Percentiles rank a stretch among this genome's conserved stretches.
Conservation (phyloP, 2,113 vertebrate genomes). For the Rhinopithecus roxellana region DNA sequence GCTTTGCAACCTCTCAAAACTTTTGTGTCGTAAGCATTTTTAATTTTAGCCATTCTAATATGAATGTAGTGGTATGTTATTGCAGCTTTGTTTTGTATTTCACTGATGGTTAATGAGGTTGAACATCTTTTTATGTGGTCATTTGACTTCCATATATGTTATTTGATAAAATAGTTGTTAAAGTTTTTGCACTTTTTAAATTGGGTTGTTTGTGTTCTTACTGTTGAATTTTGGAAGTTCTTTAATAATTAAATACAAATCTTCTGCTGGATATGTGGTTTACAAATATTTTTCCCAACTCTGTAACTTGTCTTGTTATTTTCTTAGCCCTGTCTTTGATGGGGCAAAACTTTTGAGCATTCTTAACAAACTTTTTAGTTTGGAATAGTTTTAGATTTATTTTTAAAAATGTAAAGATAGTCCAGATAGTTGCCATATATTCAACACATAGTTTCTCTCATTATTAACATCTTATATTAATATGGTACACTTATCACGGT, state of each 20-base stretch:
- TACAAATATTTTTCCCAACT: neutral
- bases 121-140: neutral
- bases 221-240: neutral
- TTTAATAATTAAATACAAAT: neutral
- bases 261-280: neutral
- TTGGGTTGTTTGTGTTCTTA: neutral
- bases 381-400: neutral
- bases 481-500: neutral
- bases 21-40: neutral
- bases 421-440: neutral
- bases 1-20: neutral
- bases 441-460: accelerated
- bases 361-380: neutral
- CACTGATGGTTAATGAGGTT: neutral
- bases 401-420: neutral
- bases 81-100: neutral
- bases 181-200: neutral
- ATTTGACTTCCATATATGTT: neutral
- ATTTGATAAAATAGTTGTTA: neutral
- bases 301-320: neutral
- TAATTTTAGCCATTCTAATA: neutral
- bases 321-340: neutral
- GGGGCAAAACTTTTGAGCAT: neutral
- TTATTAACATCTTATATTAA: neutral
- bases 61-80: neutral